Evolutionary conservation across 2,797 vertebrate species (phyloP).

Genomic region (Catharus ustulatus): DNA sequence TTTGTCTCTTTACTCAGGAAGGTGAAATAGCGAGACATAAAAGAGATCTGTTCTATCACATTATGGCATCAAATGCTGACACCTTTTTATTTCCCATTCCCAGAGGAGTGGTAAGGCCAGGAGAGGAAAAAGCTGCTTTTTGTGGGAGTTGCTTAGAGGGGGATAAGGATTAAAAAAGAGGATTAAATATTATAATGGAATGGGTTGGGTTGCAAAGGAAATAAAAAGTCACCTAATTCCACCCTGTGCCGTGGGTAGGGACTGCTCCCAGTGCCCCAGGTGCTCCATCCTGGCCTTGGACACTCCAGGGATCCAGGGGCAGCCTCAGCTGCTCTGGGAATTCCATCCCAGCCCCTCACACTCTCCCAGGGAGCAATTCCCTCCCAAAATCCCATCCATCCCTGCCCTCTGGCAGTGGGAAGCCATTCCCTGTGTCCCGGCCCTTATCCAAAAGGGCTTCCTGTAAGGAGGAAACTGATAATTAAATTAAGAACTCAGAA

Average conservation of each 20-base stretch:
- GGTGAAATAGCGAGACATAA: neutral
- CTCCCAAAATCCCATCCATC: fast-evolving
- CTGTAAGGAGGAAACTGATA: neutral
- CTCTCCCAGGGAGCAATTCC: neutral
- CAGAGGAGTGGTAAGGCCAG: neutral
- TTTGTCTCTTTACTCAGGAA: neutral
- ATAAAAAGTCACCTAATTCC: neutral
- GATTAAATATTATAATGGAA: neutral
- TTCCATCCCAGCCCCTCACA: neutral
- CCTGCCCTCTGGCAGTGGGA: neutral
- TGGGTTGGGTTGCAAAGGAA: neutral
- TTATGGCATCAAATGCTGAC: neutral
- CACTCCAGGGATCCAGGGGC: neutral
- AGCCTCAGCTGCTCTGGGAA: neutral
- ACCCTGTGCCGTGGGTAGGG: neutral
- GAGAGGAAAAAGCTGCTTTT: neutral
- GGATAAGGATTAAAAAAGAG: fast-evolving
- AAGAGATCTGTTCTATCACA: neutral
- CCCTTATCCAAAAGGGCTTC: neutral
- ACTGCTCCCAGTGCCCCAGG: neutral
- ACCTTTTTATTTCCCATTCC: neutral
- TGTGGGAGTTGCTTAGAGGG: neutral
- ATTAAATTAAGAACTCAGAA: neutral
- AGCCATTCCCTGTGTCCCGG: neutral
- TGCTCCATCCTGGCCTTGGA: fast-evolving